phyloP scores from a whole-genome alignment of 1,140 invertebrate species.

The Diprion similis region DNA sequence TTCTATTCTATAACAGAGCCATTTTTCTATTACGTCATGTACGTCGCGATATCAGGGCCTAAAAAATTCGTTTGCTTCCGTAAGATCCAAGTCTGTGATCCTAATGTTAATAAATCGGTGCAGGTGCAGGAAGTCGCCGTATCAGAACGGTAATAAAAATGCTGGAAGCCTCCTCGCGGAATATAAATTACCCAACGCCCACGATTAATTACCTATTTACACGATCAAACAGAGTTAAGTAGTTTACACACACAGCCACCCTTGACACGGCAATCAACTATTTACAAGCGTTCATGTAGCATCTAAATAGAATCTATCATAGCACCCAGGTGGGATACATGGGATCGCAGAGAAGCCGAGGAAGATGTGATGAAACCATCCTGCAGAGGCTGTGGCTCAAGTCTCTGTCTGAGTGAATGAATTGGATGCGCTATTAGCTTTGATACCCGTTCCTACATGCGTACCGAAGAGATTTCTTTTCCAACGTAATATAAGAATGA shows the following conservation, averaged over 20 bases:
- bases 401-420: constrained; percentile 31
- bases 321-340: too few relatives aligned
- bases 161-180: background rate
- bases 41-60: too few relatives aligned
- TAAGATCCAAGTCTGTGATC: too few relatives aligned
- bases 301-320: background rate
- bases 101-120: background rate
- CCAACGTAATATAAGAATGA: background rate
- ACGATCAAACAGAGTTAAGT: too few relatives aligned
- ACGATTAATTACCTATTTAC: too few relatives aligned
- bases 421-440: constrained; percentile 25
- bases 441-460: constrained; percentile 35
- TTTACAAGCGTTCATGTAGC: background rate
- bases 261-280: background rate
- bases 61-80: too few relatives aligned
- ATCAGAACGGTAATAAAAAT: background rate
- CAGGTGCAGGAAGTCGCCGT: background rate
- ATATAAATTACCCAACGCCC: background rate
- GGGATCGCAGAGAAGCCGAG: background rate
- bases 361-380: constrained; percentile 39
- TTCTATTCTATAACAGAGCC: too few relatives aligned
- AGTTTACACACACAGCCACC: too few relatives aligned
- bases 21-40: too few relatives aligned
- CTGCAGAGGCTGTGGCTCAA: constrained; percentile 34
- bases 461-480: background rate